Percentiles rank a stretch among this genome's conserved stretches.
These are phyloP conservation scores for Polypterus senegalus DNA, from an alignment of 2,113 vertebrate species.

Conservation along the genomic window DNA sequence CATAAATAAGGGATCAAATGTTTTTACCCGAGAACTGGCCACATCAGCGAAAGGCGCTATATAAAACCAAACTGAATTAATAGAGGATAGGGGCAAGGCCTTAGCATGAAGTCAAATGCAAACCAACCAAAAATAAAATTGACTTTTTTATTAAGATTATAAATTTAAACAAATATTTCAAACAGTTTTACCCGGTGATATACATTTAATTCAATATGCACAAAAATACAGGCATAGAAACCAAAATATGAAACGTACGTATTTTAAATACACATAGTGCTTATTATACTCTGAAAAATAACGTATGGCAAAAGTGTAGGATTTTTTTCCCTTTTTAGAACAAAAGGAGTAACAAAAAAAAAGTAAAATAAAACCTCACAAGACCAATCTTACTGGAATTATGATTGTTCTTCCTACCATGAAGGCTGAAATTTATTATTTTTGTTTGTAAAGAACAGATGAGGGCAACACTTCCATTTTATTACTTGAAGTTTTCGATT, in stretches of 20 bases:
- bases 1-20: no score
- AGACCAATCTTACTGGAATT: slow-evolving; percentile 61
- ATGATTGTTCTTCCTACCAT: slow-evolving; percentile 32
- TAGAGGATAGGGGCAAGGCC: neutral
- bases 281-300: slow-evolving; percentile 48
- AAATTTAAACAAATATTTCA: slow-evolving; percentile 77
- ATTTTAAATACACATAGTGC: slow-evolving; percentile 70
- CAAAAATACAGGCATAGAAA: slow-evolving; percentile 75
- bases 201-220: slow-evolving; percentile 69
- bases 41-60: neutral
- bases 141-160: slow-evolving; percentile 83
- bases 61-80: neutral
- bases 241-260: slow-evolving; percentile 52
- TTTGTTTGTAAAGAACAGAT: no score
- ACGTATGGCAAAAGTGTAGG: slow-evolving; percentile 50
- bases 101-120: neutral
- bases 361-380: slow-evolving; percentile 48
- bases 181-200: slow-evolving; percentile 89
- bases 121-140: slow-evolving; percentile 16
- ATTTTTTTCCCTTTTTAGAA: slow-evolving; percentile 72
- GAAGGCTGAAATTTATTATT: slow-evolving; percentile 30
- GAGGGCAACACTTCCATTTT: slow-evolving; percentile 22
- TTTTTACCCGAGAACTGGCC: neutral
- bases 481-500: slow-evolving; percentile 22
- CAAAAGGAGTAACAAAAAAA: slow-evolving; percentile 64